Evolutionary conservation across 1,140 invertebrate genomes (phyloP).

Genomic region (Trachymyrmex cornetzi): DNA sequence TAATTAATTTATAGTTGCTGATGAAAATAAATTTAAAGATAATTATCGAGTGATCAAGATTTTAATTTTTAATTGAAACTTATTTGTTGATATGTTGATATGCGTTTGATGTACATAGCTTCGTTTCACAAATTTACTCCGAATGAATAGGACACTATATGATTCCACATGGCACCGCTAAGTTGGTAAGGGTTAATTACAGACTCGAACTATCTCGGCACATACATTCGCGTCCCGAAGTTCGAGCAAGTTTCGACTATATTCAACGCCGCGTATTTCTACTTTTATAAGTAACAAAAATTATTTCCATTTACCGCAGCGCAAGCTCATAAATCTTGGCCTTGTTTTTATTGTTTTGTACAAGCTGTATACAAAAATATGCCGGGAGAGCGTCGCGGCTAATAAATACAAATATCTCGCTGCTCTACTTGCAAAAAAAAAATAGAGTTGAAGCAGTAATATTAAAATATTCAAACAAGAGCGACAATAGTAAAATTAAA

Average conservation of each 20-base stretch:
- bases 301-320: constrained; percentile 46
- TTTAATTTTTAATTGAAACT: constrained; percentile 3
- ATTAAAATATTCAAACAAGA: constrained; percentile 22
- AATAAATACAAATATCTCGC: constrained; percentile 33
- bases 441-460: background rate
- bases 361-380: constrained; percentile 42
- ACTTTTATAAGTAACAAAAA: constrained; percentile 60
- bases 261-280: constrained; percentile 54
- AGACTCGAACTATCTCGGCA: constrained; percentile 60
- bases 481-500: constrained; percentile 30
- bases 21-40: background rate
- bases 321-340: constrained; percentile 45
- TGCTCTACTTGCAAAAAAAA: background rate
- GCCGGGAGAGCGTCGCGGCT: constrained; percentile 4
- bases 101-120: constrained; percentile 4
- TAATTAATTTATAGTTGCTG: background rate
- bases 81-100: constrained; percentile 19
- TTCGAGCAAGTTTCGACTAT: constrained; percentile 51
- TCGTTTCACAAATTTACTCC: constrained; percentile 47
- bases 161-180: constrained; percentile 63
- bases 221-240: constrained; percentile 58
- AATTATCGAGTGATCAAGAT: background rate
- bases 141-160: constrained; percentile 59
- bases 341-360: constrained; percentile 47
- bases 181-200: constrained; percentile 65